A percentile compares a stretch with the other conserved stretches of the same genome.
Evolutionary conservation across 2,888 invertebrate genomes (phyloP).

Genomic region (Neoscelio sp.): DNA sequence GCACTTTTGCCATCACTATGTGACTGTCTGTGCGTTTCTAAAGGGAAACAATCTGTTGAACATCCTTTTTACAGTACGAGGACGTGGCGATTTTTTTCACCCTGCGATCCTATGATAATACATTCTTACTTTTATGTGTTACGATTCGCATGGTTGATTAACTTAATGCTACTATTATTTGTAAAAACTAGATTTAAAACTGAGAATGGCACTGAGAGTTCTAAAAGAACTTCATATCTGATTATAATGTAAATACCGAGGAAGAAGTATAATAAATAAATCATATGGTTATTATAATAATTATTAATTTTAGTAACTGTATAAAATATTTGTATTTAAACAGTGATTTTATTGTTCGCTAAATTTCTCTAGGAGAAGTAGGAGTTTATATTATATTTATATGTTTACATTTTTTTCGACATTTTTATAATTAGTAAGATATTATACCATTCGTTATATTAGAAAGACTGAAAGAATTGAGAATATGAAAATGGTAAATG

Average conservation of each 20-base stretch:
- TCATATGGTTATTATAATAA: too few species aligned
- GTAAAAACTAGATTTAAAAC: neutral
- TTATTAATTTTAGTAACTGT: too few species aligned
- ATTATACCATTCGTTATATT: too few species aligned
- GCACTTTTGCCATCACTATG: conserved; percentile 76
- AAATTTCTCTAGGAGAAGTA: too few species aligned
- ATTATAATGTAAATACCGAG: neutral
- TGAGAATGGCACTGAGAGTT: neutral
- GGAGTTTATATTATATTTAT: too few species aligned
- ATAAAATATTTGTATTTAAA: too few species aligned
- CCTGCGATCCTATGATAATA: conserved; percentile 51
- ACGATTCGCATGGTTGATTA: conserved; percentile 54
- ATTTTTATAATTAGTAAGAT: too few species aligned
- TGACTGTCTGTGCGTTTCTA: conserved; percentile 41
- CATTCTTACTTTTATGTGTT: conserved; percentile 45
- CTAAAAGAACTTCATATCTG: neutral
- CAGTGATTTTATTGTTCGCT: too few species aligned
- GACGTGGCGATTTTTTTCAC: conserved; percentile 57
- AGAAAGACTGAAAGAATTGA: too few species aligned
- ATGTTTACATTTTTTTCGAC: too few species aligned
- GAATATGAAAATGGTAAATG: too few species aligned
- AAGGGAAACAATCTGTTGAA: conserved; percentile 68
- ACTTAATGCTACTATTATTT: conserved; percentile 18
- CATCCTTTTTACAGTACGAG: conserved; percentile 58
- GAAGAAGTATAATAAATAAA: too few species aligned